A percentile compares a stretch with the other conserved stretches of the same genome.
Conservation (phyloP, 2,888 invertebrate species). For the Cryptocephalus moraei region DNA sequence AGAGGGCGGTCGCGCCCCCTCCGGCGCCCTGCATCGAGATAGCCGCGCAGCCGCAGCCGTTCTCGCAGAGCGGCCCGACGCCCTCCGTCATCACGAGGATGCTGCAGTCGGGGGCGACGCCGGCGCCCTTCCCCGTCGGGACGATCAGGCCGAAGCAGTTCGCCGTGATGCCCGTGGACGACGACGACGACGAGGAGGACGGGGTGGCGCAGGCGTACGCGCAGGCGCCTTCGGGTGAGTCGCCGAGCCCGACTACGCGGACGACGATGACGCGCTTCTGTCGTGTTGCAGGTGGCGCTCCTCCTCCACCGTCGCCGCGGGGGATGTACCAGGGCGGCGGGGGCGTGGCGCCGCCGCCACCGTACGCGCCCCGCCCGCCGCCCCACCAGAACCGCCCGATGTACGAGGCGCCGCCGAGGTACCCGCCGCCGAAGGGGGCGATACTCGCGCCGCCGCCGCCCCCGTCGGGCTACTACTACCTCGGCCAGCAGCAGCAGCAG, state of each 20-base stretch:
- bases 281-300: constrained; percentile 19
- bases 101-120: constrained; percentile 37
- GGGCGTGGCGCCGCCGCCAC: background rate
- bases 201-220: constrained; percentile 10
- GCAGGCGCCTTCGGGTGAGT: constrained; percentile 10
- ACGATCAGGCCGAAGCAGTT: constrained; percentile 28
- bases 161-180: constrained; percentile 26
- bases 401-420: too few relatives aligned
- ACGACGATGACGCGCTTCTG: too few relatives aligned
- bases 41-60: constrained; percentile 42
- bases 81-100: constrained; percentile 54
- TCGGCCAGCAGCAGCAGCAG: background rate
- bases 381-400: too few relatives aligned
- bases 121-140: constrained; percentile 21
- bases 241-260: constrained; percentile 9
- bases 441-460: too few relatives aligned
- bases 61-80: constrained; percentile 40
- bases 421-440: too few relatives aligned
- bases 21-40: constrained; percentile 27
- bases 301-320: background rate
- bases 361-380: too few relatives aligned
- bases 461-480: constrained; percentile 3
- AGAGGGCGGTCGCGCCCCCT: constrained; percentile 33
- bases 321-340: background rate
- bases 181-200: constrained; percentile 15